These are phyloP conservation scores for Lepeophtheirus nordmannii DNA, from an alignment of 2,888 invertebrate species.

Conservation along the genomic window DNA sequence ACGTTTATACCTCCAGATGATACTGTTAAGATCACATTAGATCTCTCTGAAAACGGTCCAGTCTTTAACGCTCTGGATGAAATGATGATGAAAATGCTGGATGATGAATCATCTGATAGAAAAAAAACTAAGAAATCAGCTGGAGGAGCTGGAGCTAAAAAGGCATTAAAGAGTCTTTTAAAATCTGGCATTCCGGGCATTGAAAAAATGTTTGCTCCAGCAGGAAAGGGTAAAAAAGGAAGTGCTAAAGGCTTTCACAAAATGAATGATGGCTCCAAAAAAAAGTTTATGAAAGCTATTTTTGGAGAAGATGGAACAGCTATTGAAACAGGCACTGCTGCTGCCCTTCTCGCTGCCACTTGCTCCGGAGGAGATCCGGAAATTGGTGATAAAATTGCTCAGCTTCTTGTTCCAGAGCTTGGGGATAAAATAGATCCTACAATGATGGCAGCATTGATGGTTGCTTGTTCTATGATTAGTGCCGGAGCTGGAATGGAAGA, in stretches of 20 bases:
- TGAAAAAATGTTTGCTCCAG: slow-evolving; percentile 19
- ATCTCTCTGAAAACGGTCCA: slow-evolving; percentile 22
- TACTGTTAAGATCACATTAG: slow-evolving; percentile 22
- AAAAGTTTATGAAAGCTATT: slow-evolving; percentile 24
- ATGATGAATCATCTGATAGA: slow-evolving; percentile 7
- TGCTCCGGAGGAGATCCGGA: slow-evolving; percentile 24
- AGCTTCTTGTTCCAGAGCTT: slow-evolving; percentile 19
- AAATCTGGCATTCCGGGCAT: slow-evolving; percentile 24
- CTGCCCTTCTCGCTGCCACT: slow-evolving; percentile 23
- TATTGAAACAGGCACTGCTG: slow-evolving; percentile 17
- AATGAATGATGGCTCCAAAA: slow-evolving; percentile 21
- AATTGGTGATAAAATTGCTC: slow-evolving; percentile 21
- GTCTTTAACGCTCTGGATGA: slow-evolving; percentile 23
- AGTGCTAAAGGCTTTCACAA: slow-evolving; percentile 21
- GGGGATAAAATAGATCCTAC: slow-evolving; percentile 22
- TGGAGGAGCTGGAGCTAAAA: slow-evolving; percentile 14
- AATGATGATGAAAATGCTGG: slow-evolving; percentile 25
- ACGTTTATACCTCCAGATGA: slow-evolving; percentile 24
- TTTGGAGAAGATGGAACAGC: slow-evolving; percentile 24
- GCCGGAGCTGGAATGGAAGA: slow-evolving; percentile 24
- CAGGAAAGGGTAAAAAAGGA: neutral
- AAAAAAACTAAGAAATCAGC: neutral
- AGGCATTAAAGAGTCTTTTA: slow-evolving; percentile 20
- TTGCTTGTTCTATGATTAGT: slow-evolving; percentile 21
- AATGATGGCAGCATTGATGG: slow-evolving; percentile 24